These are phyloP conservation scores for Psix sp. DNA, from an alignment of 1,140 invertebrate species.

Conservation along the genomic window DNA sequence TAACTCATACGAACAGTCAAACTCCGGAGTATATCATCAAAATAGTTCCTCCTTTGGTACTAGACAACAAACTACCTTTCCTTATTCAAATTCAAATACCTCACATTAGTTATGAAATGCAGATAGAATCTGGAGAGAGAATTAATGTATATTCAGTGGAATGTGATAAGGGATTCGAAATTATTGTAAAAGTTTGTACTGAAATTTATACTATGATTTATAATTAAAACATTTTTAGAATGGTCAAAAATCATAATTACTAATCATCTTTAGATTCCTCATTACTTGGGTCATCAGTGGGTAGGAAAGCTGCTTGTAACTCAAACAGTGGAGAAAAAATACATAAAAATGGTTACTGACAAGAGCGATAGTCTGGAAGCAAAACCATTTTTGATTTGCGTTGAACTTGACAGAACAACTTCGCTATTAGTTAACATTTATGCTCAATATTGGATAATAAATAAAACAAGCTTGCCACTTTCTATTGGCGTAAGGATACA, in stretches of 20 bases:
- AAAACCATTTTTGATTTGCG: conserved; percentile 82
- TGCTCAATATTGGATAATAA: conserved; percentile 93
- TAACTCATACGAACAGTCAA: conserved; percentile 63
- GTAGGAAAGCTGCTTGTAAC: conserved; percentile 82
- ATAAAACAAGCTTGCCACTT: conserved; percentile 88
- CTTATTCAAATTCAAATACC: conserved; percentile 80
- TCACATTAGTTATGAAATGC: conserved; percentile 76
- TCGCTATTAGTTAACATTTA: conserved; percentile 84
- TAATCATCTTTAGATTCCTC: conserved; percentile 73
- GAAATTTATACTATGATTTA: too few relatives aligned
- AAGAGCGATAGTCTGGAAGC: conserved; percentile 80
- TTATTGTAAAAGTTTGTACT: conserved; percentile 81
- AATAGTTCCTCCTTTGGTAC: conserved; percentile 83
- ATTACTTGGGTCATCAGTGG: conserved; percentile 85
- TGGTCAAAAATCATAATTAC: too few relatives aligned
- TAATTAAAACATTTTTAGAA: too few relatives aligned
- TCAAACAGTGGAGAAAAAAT: conserved; percentile 83
- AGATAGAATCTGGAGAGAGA: conserved; percentile 85
- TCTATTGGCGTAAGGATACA: conserved; percentile 88
- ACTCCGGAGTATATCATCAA: conserved; percentile 86
- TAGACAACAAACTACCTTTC: conserved; percentile 88
- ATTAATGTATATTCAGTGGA: conserved; percentile 83
- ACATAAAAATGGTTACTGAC: conserved; percentile 82
- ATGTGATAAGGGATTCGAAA: conserved; percentile 78
- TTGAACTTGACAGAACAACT: conserved; percentile 80